Evolutionary conservation across 1,140 invertebrate species (phyloP).

Genomic region (Ectropis grisescens): DNA sequence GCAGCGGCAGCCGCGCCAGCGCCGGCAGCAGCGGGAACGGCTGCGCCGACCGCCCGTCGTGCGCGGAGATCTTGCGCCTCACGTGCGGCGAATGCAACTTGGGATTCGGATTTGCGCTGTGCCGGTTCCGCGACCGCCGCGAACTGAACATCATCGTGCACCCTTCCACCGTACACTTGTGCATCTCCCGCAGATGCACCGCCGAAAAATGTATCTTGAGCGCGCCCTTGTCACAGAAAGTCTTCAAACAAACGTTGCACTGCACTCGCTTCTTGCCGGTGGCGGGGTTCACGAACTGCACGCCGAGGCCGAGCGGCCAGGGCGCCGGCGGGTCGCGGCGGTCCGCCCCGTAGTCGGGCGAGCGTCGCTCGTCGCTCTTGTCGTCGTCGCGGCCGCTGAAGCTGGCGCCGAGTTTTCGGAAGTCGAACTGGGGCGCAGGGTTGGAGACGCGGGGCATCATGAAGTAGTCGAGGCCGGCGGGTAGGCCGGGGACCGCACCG

Average conservation of each 20-base stretch:
- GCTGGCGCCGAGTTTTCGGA: conserved; percentile 66
- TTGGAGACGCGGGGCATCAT: conserved; percentile 60
- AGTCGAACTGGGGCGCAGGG: conserved; percentile 63
- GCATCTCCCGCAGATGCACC: conserved; percentile 86
- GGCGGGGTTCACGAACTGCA: conserved; percentile 91
- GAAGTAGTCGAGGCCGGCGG: conserved; percentile 63
- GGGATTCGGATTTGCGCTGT: conserved; percentile 97
- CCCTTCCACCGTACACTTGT: conserved; percentile 82
- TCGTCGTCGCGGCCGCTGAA: conserved; percentile 59
- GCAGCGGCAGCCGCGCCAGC: conserved; percentile 61
- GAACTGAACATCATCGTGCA: conserved; percentile 88
- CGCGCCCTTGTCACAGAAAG: conserved; percentile 99
- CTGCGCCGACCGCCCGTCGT: conserved; percentile 90
- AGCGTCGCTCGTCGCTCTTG: conserved; percentile 43
- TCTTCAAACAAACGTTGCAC: conserved; percentile 98
- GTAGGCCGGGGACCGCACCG: conserved; percentile 52
- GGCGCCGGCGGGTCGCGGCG: conserved; percentile 52
- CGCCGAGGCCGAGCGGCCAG: conserved; percentile 86
- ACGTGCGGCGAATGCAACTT: conserved; percentile 97
- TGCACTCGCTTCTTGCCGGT: conserved; percentile 97
- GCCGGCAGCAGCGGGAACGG: conserved; percentile 82
- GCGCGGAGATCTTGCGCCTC: conserved; percentile 91
- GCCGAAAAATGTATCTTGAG: conserved; percentile 99
- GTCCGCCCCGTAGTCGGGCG: conserved; percentile 48
- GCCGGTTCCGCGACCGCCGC: conserved; percentile 79